phyloP scores from a whole-genome alignment of 53 echinoderm and acorn worm genomes.

The Hippasteria phrygiana region DNA sequence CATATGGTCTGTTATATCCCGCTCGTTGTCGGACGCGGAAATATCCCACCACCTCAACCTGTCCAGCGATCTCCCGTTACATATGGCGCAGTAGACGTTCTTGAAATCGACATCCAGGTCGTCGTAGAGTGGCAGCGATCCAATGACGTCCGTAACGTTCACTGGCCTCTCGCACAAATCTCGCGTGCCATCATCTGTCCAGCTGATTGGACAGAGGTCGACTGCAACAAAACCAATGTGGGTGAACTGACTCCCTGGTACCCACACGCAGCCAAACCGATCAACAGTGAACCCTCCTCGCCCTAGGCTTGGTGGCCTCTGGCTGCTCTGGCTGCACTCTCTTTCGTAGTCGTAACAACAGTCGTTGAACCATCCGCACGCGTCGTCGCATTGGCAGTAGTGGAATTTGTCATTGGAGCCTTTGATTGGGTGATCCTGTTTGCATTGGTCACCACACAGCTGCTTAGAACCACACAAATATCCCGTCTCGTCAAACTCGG shows the following conservation, averaged over 20 bases:
- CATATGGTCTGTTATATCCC: neutral
- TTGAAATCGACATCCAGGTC: constrained; percentile 29
- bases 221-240: constrained; percentile 30
- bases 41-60: constrained; percentile 24
- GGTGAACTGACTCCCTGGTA: no score
- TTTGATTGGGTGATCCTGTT: constrained; percentile 19
- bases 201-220: constrained; percentile 21
- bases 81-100: constrained; percentile 62
- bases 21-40: neutral
- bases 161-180: constrained; percentile 8
- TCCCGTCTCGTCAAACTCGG: neutral
- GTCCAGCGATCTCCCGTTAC: constrained; percentile 35
- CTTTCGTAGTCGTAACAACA: constrained; percentile 52
- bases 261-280: no score
- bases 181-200: constrained; percentile 23
- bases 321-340: neutral
- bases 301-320: neutral
- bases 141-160: constrained; percentile 31
- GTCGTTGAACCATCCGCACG: constrained; percentile 32
- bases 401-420: neutral
- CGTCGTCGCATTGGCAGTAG: constrained; percentile 52
- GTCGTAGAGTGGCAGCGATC: constrained; percentile 38
- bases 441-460: neutral
- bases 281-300: neutral
- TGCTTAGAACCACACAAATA: constrained; percentile 44